Conservation (phyloP, 1,140 invertebrate genomes). For the Tetramorium alpestre region DNA sequence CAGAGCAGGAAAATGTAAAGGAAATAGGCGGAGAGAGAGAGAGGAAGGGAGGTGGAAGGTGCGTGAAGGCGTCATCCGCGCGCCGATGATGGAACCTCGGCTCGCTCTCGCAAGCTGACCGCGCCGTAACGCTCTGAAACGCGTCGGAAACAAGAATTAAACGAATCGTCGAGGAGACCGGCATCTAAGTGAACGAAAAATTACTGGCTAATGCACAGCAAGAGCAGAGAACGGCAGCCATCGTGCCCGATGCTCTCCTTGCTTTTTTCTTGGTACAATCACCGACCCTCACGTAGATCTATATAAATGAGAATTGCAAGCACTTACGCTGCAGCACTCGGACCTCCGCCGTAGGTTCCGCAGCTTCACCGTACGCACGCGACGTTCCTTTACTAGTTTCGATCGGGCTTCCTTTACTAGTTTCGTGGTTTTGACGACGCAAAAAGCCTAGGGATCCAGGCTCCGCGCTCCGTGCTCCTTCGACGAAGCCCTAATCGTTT, state of each 20-base stretch:
- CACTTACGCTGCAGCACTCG: constrained; percentile 70
- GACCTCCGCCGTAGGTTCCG: constrained; percentile 75
- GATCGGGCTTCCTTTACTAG: background rate
- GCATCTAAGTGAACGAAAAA: constrained; percentile 66
- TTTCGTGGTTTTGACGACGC: background rate
- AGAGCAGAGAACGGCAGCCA: constrained; percentile 64
- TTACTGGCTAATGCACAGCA: constrained; percentile 68
- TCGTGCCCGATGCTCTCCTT: constrained; percentile 66
- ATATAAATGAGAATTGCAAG: constrained; percentile 78
- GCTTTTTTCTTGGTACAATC: constrained; percentile 76
- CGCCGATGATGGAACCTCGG: background rate
- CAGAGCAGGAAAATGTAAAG: background rate
- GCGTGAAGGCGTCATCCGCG: constrained; percentile 22
- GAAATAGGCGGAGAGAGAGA: background rate
- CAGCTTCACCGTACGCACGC: constrained; percentile 33
- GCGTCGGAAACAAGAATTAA: constrained; percentile 70
- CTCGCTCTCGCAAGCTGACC: constrained; percentile 61
- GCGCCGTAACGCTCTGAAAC: constrained; percentile 83
- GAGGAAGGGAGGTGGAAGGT: background rate
- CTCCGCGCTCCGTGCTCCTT: background rate
- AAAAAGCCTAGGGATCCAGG: background rate
- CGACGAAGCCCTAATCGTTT: background rate
- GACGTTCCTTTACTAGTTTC: background rate
- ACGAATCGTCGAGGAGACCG: constrained; percentile 60
- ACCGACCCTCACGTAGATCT: constrained; percentile 73